Base-by-base conservation (phyloP, 2,888 invertebrate genomes). In the Arge pagana region DNA sequence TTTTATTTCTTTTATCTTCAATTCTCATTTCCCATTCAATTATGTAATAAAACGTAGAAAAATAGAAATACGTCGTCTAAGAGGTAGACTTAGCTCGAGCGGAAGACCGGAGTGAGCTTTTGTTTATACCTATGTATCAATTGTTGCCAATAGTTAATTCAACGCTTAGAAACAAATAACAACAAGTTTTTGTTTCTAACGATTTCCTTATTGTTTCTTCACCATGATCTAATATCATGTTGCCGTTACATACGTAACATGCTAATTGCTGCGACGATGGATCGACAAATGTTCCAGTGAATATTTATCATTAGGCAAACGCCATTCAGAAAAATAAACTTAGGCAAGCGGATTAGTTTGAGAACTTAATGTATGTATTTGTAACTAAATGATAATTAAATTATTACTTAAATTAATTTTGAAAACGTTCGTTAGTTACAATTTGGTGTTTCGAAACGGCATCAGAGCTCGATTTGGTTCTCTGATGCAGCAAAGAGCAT, bases 1-100 rank as follows among this genome's bases (percentile, higher is more conserved):
- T 21, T 4, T 11, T 11, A 19, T 18, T 16, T 42, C 19, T 42
- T 30, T 45, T 33, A n/a, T 10, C 11, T 13, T 11, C 31, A 13
- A 21, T 16, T 5, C 11, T 7, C 19, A n/a, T 21, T 4, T 40
- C 18, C 11, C 5, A 26, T 24, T 26, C 16, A 16, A n/a, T 33
- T 33, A 31, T 33, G 24, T 42, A 42, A 3, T 45, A 33, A 33
- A 31, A 33, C 23, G 33, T 45, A 45, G 33, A 45, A 45, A 45
- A 45, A 35, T 45, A 45, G 31, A 45, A 45, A 45, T 31, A 45
- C 35, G 24, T 45, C 35, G 35, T 45, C 45, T 45, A 45, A 35
- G 45, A 45, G 45, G 45, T 45, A 45, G 33, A 35, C 45, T 45
- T 45, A 39, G 30, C 33, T 45, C 45, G 13, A 45, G 21, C 23